Conservation (phyloP, 2,797 vertebrate genomes). For the Leuciscus waleckii region DNA sequence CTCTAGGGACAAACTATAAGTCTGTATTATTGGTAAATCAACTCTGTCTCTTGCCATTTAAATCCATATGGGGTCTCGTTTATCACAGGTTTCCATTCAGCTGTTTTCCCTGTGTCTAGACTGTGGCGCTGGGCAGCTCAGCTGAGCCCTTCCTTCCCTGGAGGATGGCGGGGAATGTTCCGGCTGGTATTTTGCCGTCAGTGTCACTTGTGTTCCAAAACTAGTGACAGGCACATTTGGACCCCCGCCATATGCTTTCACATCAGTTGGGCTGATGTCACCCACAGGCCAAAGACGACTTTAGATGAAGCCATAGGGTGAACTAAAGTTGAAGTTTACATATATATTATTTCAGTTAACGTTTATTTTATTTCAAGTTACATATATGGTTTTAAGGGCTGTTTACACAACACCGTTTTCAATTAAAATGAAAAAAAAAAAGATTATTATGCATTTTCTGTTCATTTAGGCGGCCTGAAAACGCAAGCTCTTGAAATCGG, state of each 20-base stretch:
- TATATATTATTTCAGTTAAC: not conserved
- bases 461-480: not conserved
- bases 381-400: not conserved
- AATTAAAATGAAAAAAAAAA: not conserved
- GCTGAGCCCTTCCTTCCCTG: slow-evolving; percentile 43
- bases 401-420: not conserved
- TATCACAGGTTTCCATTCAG: slow-evolving; percentile 27
- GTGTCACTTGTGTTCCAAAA: slow-evolving; percentile 47
- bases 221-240: slow-evolving; percentile 55
- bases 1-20: slow-evolving; percentile 17
- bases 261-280: slow-evolving; percentile 46
- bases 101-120: not conserved
- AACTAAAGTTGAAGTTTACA: not conserved
- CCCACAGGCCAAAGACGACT: slow-evolving; percentile 35
- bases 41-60: not conserved
- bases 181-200: slow-evolving; percentile 45
- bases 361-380: not conserved
- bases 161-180: slow-evolving; percentile 41
- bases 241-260: slow-evolving; percentile 54
- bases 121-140: slow-evolving; percentile 40
- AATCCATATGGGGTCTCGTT: slow-evolving; percentile 44
- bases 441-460: not conserved
- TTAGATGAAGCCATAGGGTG: slow-evolving; percentile 30
- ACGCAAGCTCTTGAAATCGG: not conserved
- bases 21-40: slow-evolving; percentile 39